Evolutionary conservation across 2,797 vertebrate species (phyloP).

Genomic region (Neosilurus mollespiculum): DNA sequence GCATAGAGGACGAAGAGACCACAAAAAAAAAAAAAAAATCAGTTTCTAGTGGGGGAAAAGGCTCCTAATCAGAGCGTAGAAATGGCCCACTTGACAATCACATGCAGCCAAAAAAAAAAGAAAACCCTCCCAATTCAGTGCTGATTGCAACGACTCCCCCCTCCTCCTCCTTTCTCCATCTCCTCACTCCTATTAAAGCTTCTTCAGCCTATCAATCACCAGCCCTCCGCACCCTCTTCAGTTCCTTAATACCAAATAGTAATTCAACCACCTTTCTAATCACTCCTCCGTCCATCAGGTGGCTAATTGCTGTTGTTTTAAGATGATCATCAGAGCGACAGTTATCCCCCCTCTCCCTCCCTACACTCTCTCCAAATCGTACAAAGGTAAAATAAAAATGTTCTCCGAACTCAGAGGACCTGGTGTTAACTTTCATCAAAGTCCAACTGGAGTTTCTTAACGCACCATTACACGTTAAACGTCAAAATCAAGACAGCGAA

Average conservation of each 20-base stretch:
- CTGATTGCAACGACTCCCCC: conserved; percentile 85
- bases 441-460: neutral
- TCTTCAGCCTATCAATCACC: conserved; percentile 54
- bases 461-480: no score
- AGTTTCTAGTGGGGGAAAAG: conserved; percentile 68
- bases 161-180: conserved; percentile 64
- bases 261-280: conserved; percentile 52
- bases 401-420: neutral
- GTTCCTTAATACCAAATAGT: conserved; percentile 47
- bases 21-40: conserved; percentile 68
- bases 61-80: conserved; percentile 81
- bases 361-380: no score
- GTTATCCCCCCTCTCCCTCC: no score
- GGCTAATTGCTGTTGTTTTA: conserved; percentile 78
- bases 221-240: conserved; percentile 39
- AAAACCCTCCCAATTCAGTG: conserved; percentile 82
- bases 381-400: neutral
- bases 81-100: conserved; percentile 90
- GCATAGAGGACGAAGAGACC: conserved; percentile 72
- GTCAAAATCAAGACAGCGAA: neutral
- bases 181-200: conserved; percentile 49
- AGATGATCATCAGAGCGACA: conserved; percentile 49
- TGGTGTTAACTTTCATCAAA: neutral
- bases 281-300: conserved; percentile 52
- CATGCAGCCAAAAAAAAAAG: conserved; percentile 71